Base-by-base conservation (phyloP, 2,888 invertebrate species). In the Terebella lapidaria region DNA sequence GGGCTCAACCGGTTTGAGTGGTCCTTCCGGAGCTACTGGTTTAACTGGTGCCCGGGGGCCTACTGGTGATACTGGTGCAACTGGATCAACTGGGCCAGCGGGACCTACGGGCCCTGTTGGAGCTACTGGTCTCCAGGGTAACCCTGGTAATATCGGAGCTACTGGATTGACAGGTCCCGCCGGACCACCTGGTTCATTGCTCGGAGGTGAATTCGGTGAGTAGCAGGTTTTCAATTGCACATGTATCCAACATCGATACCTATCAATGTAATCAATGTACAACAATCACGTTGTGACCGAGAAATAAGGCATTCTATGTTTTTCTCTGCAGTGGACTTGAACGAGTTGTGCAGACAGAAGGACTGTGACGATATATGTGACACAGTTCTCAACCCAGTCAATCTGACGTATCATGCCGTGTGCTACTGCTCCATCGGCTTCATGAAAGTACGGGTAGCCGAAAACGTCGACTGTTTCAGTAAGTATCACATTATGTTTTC, bases 61-160 rank as follows among this genome's bases (percentile, higher is more conserved):
- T 2, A 60, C 51, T 18, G 60, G 60, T 28, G 25, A n/a, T 5
- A 51, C 57, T 5, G 60, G 60, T n/a, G 57, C 57, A 3, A 51
- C 52, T 24, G 60, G 60, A 22, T 15, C 27, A 5, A 53, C 53
- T 5, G 53, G 53, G 10, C 53, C 27, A 28, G 26, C 5, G 5
- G 53, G 53, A 27, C 53, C 28, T 22, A 28, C 10, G 5, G 53
- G 53, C 22, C 5, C 5, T 18, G 22, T 28, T 15, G 53, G 53
- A 25, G 5, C 53, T 15, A 53, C 53, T 5, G 53, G 53, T 27
- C 15, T 5, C 5, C 5, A 26, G 15, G 53, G 53, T 5, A 4
- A 15, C 22, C 28, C 27, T 5, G 53, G 53, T 5, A 10, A 25
- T 5, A 53, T 28, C 22, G 53, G 53, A 53, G 26, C 53, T 5